Evolutionary conservation across 1,140 invertebrate genomes (phyloP), one percentile per base, ranked within the genome.

Genomic region (Saccostrea cuccullata): DNA sequence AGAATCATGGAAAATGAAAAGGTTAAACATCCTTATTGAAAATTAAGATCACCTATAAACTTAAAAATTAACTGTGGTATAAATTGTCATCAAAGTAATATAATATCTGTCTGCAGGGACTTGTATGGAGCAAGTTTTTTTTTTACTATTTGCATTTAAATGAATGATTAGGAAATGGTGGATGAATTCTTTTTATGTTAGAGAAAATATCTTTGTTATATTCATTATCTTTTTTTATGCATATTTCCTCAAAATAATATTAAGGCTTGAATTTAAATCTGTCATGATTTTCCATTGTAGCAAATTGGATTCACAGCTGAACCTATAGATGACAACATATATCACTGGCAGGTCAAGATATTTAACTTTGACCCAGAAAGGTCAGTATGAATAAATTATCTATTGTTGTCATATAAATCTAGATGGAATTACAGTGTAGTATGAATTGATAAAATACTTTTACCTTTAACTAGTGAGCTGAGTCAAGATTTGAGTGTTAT

Each of bases 261-360:
- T 82, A 23, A 84, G 55, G 30, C 17, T 47, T 47, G 47, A 47
- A 47, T 6, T 23, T 23, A n/a, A n/a, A 55, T 4, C 13, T 56
- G n/a, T 26, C 12, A 13, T 23, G 20, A 26, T 84, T 56, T 55
- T 9, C 20, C 47, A 15, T 86, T 90, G 12, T 84, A 93, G 92
- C 88, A 89, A 55, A 86, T 90, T 64, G 94, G 94, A 12, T 93
- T 95, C 82, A 91, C 91, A 87, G 94, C 92, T 17, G 93, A 95
- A 55, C 93, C 94, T 17, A 91, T 95, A 47, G 93, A 94, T 82
- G 93, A 94, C 64, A 94, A 95, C 85, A 94, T 95, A 40, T 95
- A 94, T 84, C 87, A 93, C 56, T 95, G 94, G 94, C 90, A 89
- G 36, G 94, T 95, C 17, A 91, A 92, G 82, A 90, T 95, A 23